Evolutionary conservation across 1,140 invertebrate species (phyloP), one percentile per base, ranked within the genome.

Genomic region (Atta colombica): DNA sequence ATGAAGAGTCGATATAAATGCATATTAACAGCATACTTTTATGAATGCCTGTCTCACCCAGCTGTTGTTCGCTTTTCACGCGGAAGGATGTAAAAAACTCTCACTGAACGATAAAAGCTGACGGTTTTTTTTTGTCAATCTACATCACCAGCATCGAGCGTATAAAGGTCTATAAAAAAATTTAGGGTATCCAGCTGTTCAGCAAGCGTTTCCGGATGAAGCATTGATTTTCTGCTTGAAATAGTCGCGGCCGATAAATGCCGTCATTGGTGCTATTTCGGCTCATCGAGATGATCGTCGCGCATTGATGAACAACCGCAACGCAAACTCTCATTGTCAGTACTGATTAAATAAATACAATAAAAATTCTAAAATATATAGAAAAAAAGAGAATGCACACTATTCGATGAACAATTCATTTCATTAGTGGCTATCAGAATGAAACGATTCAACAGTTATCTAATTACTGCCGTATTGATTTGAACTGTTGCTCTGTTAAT

Each of bases 161-260:
- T 77, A n/a, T 75, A 53, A 69, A 31, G 16, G 10, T 10, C 3
- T 25, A 45, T 81, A 81, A 81, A 69, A 69, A 81, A 81, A 71
- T 68, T 39, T 68, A 25, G 66, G 10, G 21, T 81, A 25, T 58
- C 49, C 49, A 80, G 49, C 63, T 39, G 21, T 69, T 55, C 49
- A n/a, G 10, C 14, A 39, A 55, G 6, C 31, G 21, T 21, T 80
- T 80, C 28, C 77, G 77, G 31, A 25, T 39, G n/a, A 51, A 78
- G 49, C 63, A 71, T 81, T 81, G 77, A 81, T 81, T 68, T 81
- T 81, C n/a, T 31, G 45, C 51, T 58, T 55, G 49, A 39, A 69
- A 71, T 58, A 55, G 8, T 45, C 31, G 25, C 21, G 28, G 8
- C 49, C 31, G 39, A 68, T 81, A 81, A 81, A 81, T 81, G 31